phyloP scores from a whole-genome alignment of 2,888 invertebrate genomes.

The Hedychridium roseum region DNA sequence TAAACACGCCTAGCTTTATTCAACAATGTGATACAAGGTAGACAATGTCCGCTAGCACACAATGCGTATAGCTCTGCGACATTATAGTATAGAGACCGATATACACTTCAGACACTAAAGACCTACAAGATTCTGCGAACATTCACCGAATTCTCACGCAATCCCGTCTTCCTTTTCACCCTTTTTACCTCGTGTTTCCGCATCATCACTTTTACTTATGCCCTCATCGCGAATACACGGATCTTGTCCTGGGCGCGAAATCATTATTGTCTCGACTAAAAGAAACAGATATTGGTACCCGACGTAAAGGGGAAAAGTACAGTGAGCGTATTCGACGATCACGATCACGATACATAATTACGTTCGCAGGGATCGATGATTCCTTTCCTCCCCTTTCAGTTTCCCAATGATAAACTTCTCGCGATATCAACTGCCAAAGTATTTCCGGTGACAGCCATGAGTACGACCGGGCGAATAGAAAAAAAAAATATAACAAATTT shows the following conservation, averaged over 20 bases:
- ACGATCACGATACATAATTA: no score
- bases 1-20: conserved; percentile 64
- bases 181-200: conserved; percentile 6
- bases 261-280: conserved; percentile 41
- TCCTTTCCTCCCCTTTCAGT: no score
- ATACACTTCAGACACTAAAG: conserved; percentile 46
- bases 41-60: conserved; percentile 56
- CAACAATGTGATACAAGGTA: conserved; percentile 61
- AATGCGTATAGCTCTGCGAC: conserved; percentile 47
- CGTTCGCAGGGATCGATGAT: no score
- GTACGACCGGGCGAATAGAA: no score
- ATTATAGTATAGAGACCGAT: conserved; percentile 48
- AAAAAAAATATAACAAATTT: no score
- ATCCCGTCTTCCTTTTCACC: conserved; percentile 10
- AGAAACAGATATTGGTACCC: conserved; percentile 22
- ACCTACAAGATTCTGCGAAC: conserved; percentile 41
- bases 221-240: conserved; percentile 6
- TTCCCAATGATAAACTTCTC: no score
- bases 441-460: no score
- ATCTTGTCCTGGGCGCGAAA: conserved; percentile 11
- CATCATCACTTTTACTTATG: conserved; percentile 4
- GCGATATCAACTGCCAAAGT: no score
- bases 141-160: conserved; percentile 17
- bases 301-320: conserved; percentile 23
- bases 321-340: conserved; percentile 20